Base-by-base conservation (phyloP, 1,140 invertebrate species). In the Caenorhabditis elegans region DNA sequence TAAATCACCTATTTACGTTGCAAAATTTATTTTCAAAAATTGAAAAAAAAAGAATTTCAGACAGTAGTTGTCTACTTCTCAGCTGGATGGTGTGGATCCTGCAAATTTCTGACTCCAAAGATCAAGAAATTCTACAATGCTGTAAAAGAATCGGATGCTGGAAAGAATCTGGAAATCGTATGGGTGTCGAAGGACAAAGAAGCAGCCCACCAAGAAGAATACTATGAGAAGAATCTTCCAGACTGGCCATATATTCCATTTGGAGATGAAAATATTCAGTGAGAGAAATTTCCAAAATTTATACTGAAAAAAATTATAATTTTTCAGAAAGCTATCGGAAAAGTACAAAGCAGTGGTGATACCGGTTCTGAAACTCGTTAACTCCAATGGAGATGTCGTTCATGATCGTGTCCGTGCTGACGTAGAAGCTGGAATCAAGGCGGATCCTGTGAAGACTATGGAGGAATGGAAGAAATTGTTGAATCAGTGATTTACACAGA, bases 121-220 rank as follows among this genome's bases (percentile, higher is more conserved):
- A 4, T 84, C 49, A 31, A 79, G 28, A 78, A 79, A 36, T 84
- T 84, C 76, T 84, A 84, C 19, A 70, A 70, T 26, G 60, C 60
- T 10, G 60, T 70, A 34, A 84, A 47, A 26, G 47, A 46, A 60
- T 84, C 49, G 28, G 80, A 60, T 28, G 17, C 34, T n/a, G 75
- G 39, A 77, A 79, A 53, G 78, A 77, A 70, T 26, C 15, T 84
- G 36, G 82, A 84, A 24, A 47, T 84, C n/a, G 82, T 84, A 0
- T 84, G 83, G 83, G 65, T 84, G 15, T 84, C 83, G 17, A 49
- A 70, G 10, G 83, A 84, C 24, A 84, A 84, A 47, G 80, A 70
- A 34, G 82, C 31, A 5, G 83, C 79, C 24, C 78, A 84, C 24
- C 82, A 80, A 10, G 22, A 79, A n/a, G 60, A 84, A 39, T 84